Evolutionary conservation across 2,888 invertebrate species (phyloP).

Genomic region (Bombylius discolor): DNA sequence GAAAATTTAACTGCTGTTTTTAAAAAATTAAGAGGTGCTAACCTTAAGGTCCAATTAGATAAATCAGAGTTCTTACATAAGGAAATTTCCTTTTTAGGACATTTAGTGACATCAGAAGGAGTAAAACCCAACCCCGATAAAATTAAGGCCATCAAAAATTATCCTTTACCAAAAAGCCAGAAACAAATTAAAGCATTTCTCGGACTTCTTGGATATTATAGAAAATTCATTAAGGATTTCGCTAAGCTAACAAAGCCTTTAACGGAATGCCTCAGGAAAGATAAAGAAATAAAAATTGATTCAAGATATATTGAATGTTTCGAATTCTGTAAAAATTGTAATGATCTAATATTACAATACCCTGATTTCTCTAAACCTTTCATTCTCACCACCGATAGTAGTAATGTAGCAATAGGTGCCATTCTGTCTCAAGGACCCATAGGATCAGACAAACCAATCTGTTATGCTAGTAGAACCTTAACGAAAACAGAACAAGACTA

Average conservation of each 20-base stretch:
- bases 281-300: not conserved
- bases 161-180: too few species aligned
- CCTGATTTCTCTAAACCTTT: slow-evolving; percentile 2
- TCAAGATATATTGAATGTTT: not conserved
- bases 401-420: slow-evolving; percentile 16
- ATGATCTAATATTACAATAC: not conserved
- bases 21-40: not conserved
- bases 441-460: slow-evolving; percentile 16
- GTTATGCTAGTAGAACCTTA: slow-evolving; percentile 18
- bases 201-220: not conserved
- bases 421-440: slow-evolving; percentile 18
- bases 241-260: not conserved
- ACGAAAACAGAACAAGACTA: slow-evolving; percentile 17
- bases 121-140: too few species aligned
- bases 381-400: slow-evolving; percentile 11
- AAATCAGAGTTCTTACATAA: too few species aligned
- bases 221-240: not conserved
- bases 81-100: too few species aligned
- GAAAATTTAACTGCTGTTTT: not conserved
- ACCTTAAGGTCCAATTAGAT: slow-evolving; percentile 2
- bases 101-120: too few species aligned
- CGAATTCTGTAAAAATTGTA: not conserved
- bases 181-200: not conserved
- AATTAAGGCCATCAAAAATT: too few species aligned
- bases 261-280: not conserved